These are phyloP conservation scores for Paralichthys olivaceus DNA, from an alignment of 2,113 vertebrate species.

Conservation along the genomic window DNA sequence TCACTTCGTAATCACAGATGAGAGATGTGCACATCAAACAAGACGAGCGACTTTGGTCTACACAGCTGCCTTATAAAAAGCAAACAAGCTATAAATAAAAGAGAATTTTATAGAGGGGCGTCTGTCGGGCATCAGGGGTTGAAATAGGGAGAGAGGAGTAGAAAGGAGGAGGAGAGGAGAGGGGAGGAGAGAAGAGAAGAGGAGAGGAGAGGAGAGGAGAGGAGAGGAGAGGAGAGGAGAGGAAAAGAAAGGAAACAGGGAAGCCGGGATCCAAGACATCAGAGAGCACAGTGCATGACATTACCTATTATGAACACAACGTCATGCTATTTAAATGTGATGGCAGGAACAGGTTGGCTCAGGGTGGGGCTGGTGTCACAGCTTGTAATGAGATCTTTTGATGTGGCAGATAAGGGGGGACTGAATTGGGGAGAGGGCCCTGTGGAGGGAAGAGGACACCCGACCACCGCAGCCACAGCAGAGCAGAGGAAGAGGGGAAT, in stretches of 20 bases:
- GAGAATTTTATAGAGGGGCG: constrained; percentile 85
- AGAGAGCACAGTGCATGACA: constrained; percentile 75
- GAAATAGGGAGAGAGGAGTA: constrained; percentile 44
- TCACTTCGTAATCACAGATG: constrained; percentile 81
- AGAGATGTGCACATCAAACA: constrained; percentile 83
- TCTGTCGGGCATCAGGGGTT: constrained; percentile 73
- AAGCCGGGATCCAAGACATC: constrained; percentile 57
- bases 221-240: constrained; percentile 39
- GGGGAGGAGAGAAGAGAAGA: constrained; percentile 37
- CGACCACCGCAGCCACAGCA: constrained; percentile 29
- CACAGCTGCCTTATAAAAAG: constrained; percentile 83
- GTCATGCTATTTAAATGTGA: constrained; percentile 80
- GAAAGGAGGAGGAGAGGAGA: constrained; percentile 44
- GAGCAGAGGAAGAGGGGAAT: constrained; percentile 42
- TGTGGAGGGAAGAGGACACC: constrained; percentile 69
- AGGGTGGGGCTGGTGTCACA: constrained; percentile 73
- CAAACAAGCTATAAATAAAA: constrained; percentile 86
- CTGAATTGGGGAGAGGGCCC: constrained; percentile 66
- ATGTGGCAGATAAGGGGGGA: constrained; percentile 82
- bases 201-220: constrained; percentile 37
- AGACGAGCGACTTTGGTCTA: constrained; percentile 77
- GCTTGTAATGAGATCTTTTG: constrained; percentile 84
- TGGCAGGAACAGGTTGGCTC: constrained; percentile 76
- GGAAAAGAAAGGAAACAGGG: constrained; percentile 29
- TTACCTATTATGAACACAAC: constrained; percentile 78